Conservation (phyloP, 2,113 vertebrate genomes). For the Falcunculus frontatus region DNA sequence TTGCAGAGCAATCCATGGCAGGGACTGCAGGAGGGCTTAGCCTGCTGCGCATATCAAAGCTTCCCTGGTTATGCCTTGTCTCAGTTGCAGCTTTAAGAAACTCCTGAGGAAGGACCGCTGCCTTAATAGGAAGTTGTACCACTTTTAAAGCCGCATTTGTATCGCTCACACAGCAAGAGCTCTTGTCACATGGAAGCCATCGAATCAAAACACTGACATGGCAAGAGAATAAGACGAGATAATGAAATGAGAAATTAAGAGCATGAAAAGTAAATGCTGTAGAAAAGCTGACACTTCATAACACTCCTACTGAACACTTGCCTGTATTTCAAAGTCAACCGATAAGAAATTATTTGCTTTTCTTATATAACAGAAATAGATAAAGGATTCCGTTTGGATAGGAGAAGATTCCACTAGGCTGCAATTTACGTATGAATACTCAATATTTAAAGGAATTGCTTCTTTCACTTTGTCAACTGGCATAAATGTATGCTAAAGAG, state of each 20-base stretch:
- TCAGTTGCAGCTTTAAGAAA: slow-evolving; percentile 22
- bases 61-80: not conserved
- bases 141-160: slow-evolving; percentile 29
- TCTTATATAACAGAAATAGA: slow-evolving; percentile 66
- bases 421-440: slow-evolving; percentile 59
- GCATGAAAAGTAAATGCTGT: slow-evolving; percentile 44
- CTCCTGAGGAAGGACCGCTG: slow-evolving; percentile 11
- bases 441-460: slow-evolving; percentile 63
- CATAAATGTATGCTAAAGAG: slow-evolving; percentile 62
- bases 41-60: slow-evolving; percentile 44
- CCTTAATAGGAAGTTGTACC: slow-evolving; percentile 17
- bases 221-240: slow-evolving; percentile 48
- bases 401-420: slow-evolving; percentile 44
- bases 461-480: slow-evolving; percentile 58
- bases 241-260: slow-evolving; percentile 69
- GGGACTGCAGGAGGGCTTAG: slow-evolving; percentile 21
- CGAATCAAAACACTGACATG: slow-evolving; percentile 57
- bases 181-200: slow-evolving; percentile 56
- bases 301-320: slow-evolving; percentile 36
- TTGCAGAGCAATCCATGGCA: not conserved
- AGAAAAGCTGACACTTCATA: slow-evolving; percentile 68
- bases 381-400: slow-evolving; percentile 50
- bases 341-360: slow-evolving; percentile 66
- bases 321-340: slow-evolving; percentile 46
- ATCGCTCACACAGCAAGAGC: slow-evolving; percentile 20